Base-by-base conservation (phyloP, 2,797 vertebrate species). In the Cynopterus sphinx region DNA sequence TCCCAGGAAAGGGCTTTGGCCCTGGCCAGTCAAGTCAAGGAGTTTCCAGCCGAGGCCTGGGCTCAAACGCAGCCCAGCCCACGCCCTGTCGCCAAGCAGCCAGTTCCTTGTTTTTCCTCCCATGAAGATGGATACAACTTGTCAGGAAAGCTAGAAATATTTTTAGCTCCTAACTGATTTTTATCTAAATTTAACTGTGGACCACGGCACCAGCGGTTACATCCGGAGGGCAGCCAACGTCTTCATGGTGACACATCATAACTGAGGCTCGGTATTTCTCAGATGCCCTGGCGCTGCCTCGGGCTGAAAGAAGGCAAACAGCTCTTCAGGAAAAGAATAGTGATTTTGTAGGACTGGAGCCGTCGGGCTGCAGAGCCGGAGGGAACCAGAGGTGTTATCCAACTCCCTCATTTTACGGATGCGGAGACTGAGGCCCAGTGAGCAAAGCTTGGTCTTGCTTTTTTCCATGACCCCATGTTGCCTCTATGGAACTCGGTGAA, bases 161-260 rank as follows among this genome's bases (percentile, higher is more conserved):
- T 96, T 97, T 96, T 96, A 95, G 95, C 92, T 90, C 63, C 26
- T 16, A 12, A 67, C 78, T 87, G 93, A 96, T 94, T 96, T 97
- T 97, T 84, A 97, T 94, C 97, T 97, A 91, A 97, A 95, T 98
- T 97, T 98, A 96, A 97, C 92, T 96, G 71, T 46, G 94, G 88
- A 84, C 91, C 57, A 77, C 57, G 71, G 82, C 63, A 93, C 41
- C 92, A 88, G 84, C 94, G 90, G 63, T 36, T 59, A 6, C 5
- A 19, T 15, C 33, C 73, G 0, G 96, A 94, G 53, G 70, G 71
- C 86, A 83, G 96, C 96, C 91, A 97, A 59, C 4, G 26, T 95
- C 98, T 96, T 96, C 93, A 87, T n/a, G 87, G 94, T 5, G 95
- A 97, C 90, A 94, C 16, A 67, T 88, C 96, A 55, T 57, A 86